Conservation (phyloP, 2,888 invertebrate species). For the Oligia latruncula region DNA sequence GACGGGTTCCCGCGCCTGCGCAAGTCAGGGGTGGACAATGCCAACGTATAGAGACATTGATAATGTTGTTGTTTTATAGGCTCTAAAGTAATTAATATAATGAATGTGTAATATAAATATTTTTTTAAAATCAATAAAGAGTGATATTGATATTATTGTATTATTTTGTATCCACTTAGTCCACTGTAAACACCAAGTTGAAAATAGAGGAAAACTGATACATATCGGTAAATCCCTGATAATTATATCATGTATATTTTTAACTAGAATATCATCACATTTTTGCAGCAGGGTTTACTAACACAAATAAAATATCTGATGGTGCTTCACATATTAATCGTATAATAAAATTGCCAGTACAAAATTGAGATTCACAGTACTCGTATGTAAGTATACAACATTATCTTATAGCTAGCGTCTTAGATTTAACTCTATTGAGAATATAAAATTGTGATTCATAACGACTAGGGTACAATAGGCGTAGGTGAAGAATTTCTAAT, state of each 20-base stretch:
- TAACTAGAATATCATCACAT: background rate
- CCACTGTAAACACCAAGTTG: background rate
- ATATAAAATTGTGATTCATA: conserved; percentile 56
- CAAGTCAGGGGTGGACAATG: conserved; percentile 65
- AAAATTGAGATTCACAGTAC: conserved; percentile 66
- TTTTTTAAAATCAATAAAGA: conserved; percentile 90
- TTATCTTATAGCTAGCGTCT: conserved; percentile 43
- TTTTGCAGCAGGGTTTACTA: background rate
- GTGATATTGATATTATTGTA: conserved; percentile 83
- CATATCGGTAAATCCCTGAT: background rate
- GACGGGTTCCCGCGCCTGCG: conserved; percentile 64
- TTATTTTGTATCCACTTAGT: conserved; percentile 64
- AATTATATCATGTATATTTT: background rate
- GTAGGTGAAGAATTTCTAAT: conserved; percentile 56
- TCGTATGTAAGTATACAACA: conserved; percentile 39
- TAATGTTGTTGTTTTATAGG: conserved; percentile 86
- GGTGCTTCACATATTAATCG: conserved; percentile 52
- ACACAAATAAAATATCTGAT: conserved; percentile 39
- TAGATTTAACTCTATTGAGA: conserved; percentile 10
- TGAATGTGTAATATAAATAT: conserved; percentile 89
- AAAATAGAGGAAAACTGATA: background rate
- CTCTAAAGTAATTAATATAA: conserved; percentile 83
- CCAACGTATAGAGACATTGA: conserved; percentile 76
- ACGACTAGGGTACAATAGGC: conserved; percentile 54
- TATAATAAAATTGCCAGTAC: conserved; percentile 65